Percentiles rank a stretch among this genome's conserved stretches.
These are phyloP conservation scores for Ochlodes sylvanus DNA, from an alignment of 2,888 invertebrate genomes.

Conservation along the genomic window DNA sequence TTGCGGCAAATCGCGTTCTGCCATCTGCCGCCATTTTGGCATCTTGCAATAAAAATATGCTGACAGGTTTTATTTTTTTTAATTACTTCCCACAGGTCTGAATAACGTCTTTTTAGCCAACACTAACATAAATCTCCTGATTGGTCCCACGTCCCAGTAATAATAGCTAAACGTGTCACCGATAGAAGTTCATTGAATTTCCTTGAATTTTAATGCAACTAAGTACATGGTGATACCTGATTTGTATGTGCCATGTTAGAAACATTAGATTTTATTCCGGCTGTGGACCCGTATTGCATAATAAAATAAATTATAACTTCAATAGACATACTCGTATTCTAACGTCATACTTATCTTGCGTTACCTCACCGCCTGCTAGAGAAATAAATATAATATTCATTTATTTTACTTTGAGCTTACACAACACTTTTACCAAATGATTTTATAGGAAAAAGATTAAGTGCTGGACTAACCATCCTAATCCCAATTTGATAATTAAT, in stretches of 20 bases:
- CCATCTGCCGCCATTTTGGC: too few species aligned
- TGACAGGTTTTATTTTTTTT: not conserved
- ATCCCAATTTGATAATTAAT: too few species aligned
- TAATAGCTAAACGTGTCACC: slow-evolving; percentile 18
- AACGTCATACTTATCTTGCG: slow-evolving; percentile 25
- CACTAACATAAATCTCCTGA: slow-evolving; percentile 24
- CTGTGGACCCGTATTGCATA: slow-evolving; percentile 54
- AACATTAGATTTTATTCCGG: slow-evolving; percentile 59
- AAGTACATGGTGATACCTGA: slow-evolving; percentile 45
- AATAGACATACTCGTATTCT: slow-evolving; percentile 30
- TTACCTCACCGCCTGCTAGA: slow-evolving; percentile 13
- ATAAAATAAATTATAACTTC: slow-evolving; percentile 45
- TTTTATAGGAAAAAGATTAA: too few species aligned
- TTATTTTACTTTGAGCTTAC: not conserved
- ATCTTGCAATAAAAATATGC: too few species aligned
- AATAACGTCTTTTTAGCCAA: not conserved
- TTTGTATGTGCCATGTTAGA: slow-evolving; percentile 52
- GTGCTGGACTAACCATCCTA: too few species aligned
- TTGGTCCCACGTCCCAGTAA: slow-evolving; percentile 15
- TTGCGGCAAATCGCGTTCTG: too few species aligned
- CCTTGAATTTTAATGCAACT: slow-evolving; percentile 62
- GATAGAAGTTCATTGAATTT: slow-evolving; percentile 59
- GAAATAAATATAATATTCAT: not conserved
- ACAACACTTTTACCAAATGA: too few species aligned
- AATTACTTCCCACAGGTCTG: not conserved